A percentile compares a stretch with the other conserved stretches of the same genome.
These are phyloP conservation scores for Anthopleura sola DNA, from an alignment of 64 coral and sea anemone species.

Conservation along the genomic window DNA sequence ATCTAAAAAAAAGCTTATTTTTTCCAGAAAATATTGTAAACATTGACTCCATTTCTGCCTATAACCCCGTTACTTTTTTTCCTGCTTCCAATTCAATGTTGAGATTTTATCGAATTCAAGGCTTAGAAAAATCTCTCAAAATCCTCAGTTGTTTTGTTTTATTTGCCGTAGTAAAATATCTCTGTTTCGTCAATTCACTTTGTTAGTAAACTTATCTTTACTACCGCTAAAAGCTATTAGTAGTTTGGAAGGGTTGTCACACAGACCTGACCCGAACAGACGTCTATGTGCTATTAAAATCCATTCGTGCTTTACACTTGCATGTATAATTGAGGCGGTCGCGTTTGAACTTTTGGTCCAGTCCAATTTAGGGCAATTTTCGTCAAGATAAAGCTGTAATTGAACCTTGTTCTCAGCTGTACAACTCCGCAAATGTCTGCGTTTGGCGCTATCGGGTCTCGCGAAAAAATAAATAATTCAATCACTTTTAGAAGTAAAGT, in stretches of 20 bases:
- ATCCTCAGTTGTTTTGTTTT: not conserved
- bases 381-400: slow-evolving; percentile 35
- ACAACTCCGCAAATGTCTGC: slow-evolving; percentile 6
- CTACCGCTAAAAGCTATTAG: slow-evolving; percentile 25
- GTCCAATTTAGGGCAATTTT: slow-evolving; percentile 40
- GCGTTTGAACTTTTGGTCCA: slow-evolving; percentile 52
- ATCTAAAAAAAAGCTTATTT: not conserved
- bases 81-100: not conserved
- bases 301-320: slow-evolving; percentile 26
- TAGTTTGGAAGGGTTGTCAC: slow-evolving; percentile 14
- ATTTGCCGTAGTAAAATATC: slow-evolving; percentile 4
- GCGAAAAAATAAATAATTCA: slow-evolving; percentile 20
- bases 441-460: slow-evolving; percentile 37
- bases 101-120: not conserved
- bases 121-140: not conserved
- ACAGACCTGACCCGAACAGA: slow-evolving; percentile 1
- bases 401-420: slow-evolving; percentile 34
- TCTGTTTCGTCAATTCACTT: slow-evolving; percentile 4
- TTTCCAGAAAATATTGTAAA: not conserved
- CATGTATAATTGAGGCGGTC: slow-evolving; percentile 53
- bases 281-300: slow-evolving; percentile 50
- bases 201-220: slow-evolving; percentile 20
- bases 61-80: not conserved
- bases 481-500: slow-evolving; percentile 11
- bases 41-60: not conserved